Conservation (phyloP, 2,113 vertebrate species). For the Acrocephalus kingi region DNA sequence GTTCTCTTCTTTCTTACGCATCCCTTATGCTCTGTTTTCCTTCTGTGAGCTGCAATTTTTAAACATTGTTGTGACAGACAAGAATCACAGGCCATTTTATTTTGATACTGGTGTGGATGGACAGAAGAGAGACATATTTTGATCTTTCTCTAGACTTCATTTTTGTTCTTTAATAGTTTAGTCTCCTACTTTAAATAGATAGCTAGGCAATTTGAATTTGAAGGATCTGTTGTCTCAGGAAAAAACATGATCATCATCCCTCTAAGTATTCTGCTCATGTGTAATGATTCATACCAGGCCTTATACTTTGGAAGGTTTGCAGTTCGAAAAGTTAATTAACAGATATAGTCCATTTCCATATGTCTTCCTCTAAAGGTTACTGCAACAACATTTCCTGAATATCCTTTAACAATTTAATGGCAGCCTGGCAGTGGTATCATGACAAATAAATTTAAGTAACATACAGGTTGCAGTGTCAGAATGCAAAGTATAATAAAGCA, state of each 20-base stretch:
- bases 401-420: slow-evolving; percentile 56
- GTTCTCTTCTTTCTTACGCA: not conserved
- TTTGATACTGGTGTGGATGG: not conserved
- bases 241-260: not conserved
- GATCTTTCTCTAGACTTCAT: not conserved
- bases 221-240: not conserved
- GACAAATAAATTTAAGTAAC: slow-evolving; percentile 71
- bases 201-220: not conserved
- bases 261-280: slow-evolving; percentile 3
- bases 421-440: slow-evolving; percentile 51
- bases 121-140: not conserved
- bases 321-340: slow-evolving; percentile 31
- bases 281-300: not conserved
- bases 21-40: not conserved
- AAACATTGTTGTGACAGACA: not conserved
- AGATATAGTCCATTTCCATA: slow-evolving; percentile 34
- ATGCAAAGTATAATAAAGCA: slow-evolving; percentile 51
- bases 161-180: not conserved
- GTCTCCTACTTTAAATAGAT: not conserved
- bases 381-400: slow-evolving; percentile 13
- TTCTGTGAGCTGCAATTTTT: not conserved
- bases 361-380: slow-evolving; percentile 66
- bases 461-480: not conserved
- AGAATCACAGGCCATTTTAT: not conserved
- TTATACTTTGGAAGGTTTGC: not conserved